Conservation (phyloP, 2,888 invertebrate species). For the Adelognathus sp. region DNA sequence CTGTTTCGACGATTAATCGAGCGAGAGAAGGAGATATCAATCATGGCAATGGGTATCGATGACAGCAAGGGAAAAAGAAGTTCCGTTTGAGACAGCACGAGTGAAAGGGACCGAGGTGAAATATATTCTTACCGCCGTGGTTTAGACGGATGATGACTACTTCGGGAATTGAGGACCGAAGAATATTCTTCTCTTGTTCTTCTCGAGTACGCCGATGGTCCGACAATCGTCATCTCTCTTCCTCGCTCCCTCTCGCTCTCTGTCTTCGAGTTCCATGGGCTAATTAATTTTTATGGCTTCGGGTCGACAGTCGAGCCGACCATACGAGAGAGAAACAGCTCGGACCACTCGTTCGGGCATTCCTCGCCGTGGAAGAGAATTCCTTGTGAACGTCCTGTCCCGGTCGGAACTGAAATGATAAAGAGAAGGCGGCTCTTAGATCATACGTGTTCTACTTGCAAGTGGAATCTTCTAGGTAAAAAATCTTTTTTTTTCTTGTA, state of each 20-base stretch:
- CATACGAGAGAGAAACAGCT: slow-evolving; percentile 36
- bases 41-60: slow-evolving; percentile 60
- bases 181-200: not conserved
- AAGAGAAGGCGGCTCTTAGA: slow-evolving; percentile 28
- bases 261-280: slow-evolving; percentile 46
- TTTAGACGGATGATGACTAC: not conserved
- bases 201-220: too few relatives aligned
- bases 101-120: slow-evolving; percentile 15
- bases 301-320: slow-evolving; percentile 28
- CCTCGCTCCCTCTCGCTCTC: not conserved
- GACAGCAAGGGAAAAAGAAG: slow-evolving; percentile 47
- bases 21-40: slow-evolving; percentile 55
- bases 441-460: slow-evolving; percentile 7
- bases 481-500: not conserved
- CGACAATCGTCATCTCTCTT: slow-evolving; percentile 16
- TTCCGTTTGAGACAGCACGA: not conserved
- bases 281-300: slow-evolving; percentile 75
- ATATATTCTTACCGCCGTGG: not conserved
- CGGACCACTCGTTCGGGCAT: slow-evolving; percentile 46
- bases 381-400: slow-evolving; percentile 17
- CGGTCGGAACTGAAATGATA: not conserved
- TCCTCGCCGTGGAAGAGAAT: slow-evolving; percentile 57
- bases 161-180: not conserved
- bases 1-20: slow-evolving; percentile 60
- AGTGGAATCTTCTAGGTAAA: slow-evolving; percentile 29